phyloP scores from a whole-genome alignment of 2,797 vertebrate genomes.

The Myripristis jacobus region DNA sequence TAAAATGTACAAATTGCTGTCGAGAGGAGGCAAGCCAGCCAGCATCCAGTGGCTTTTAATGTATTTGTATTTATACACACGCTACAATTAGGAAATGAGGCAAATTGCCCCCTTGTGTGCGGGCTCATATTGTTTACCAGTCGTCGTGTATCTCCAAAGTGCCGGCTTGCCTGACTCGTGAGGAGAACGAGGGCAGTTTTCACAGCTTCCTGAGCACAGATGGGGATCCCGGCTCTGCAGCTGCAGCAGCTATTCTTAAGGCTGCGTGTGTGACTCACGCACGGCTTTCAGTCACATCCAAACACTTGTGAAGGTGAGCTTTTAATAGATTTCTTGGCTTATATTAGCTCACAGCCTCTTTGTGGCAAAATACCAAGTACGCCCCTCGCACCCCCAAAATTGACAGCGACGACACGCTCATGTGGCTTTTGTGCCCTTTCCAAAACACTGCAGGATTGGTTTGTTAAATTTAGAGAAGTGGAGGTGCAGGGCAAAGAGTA shows the following conservation, averaged over 20 bases:
- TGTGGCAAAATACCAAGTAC: conserved; percentile 57
- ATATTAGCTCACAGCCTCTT: conserved; percentile 69
- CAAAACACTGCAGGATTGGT: conserved; percentile 29
- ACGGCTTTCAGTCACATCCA: conserved; percentile 67
- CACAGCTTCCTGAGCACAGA: conserved; percentile 65
- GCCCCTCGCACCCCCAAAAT: conserved; percentile 59
- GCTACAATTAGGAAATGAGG: conserved; percentile 29
- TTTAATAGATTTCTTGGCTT: conserved; percentile 69
- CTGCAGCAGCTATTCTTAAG: conserved; percentile 72
- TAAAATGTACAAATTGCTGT: conserved; percentile 19
- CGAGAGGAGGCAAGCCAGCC: neutral
- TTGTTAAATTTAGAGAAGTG: neutral
- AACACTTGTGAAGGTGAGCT: conserved; percentile 67
- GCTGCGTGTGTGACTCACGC: conserved; percentile 75
- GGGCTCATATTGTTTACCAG: conserved; percentile 35
- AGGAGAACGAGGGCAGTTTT: conserved; percentile 52
- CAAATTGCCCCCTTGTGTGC: conserved; percentile 22
- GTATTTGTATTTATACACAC: conserved; percentile 13
- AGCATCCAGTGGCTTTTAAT: neutral
- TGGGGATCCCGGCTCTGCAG: conserved; percentile 68
- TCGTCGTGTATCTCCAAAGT: conserved; percentile 22
- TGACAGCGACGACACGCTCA: conserved; percentile 45
- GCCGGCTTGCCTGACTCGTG: conserved; percentile 21
- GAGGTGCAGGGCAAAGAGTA: neutral
- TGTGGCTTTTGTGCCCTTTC: conserved; percentile 53